These are phyloP conservation scores for Anthonomus grandis DNA, from an alignment of 1,140 invertebrate genomes.

Conservation along the genomic window DNA sequence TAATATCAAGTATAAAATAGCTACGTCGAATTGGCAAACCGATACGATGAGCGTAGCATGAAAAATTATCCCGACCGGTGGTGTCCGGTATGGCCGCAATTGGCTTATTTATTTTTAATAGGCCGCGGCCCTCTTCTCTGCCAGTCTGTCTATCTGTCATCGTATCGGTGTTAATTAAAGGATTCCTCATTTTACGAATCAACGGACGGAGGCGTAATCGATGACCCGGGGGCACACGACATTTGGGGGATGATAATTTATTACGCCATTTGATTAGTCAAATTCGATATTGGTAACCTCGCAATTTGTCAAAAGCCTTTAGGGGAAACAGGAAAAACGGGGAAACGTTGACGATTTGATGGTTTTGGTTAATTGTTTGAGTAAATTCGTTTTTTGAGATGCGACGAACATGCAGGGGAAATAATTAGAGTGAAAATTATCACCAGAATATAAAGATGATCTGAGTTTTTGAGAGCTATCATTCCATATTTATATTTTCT, in stretches of 20 bases:
- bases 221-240: conserved; percentile 7
- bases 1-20: conserved; percentile 17
- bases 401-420: no score
- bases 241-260: conserved; percentile 13
- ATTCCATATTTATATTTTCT: no score
- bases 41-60: conserved; percentile 18
- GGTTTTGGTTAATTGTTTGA: no score
- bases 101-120: conserved; percentile 29
- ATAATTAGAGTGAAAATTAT: no score
- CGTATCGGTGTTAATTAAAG: conserved; percentile 26
- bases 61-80: conserved; percentile 24
- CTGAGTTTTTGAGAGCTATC: no score
- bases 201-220: conserved; percentile 18
- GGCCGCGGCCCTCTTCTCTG: conserved; percentile 4
- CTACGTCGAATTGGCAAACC: conserved; percentile 21
- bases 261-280: conserved; percentile 28
- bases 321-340: not conserved
- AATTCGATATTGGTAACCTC: conserved; percentile 18
- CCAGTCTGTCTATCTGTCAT: conserved; percentile 20
- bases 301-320: conserved; percentile 15
- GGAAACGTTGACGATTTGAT: no score
- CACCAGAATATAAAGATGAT: no score
- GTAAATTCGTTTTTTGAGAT: no score
- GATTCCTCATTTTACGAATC: conserved; percentile 28
- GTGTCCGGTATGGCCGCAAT: no score